Percentiles rank a stretch among this genome's conserved stretches.
Evolutionary conservation across 2,113 vertebrate species (phyloP).

Genomic region (Verasper variegatus): DNA sequence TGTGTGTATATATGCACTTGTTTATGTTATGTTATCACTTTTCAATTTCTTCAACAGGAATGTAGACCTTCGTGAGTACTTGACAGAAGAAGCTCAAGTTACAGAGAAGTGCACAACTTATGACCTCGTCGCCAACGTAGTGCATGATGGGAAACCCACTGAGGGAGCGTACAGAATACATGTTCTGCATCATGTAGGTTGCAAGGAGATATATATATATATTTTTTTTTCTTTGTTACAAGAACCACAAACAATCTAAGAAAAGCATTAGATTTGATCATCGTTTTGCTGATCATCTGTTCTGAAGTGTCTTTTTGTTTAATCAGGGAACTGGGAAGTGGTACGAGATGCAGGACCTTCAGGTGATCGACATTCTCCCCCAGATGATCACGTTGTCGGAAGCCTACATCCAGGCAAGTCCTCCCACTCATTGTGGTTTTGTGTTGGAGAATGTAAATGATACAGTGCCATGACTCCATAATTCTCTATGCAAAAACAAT

Average conservation of each 20-base stretch:
- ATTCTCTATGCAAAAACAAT: too few species aligned
- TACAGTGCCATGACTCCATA: not conserved
- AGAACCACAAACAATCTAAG: not conserved
- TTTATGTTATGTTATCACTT: constrained; percentile 1
- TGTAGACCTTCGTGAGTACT: constrained; percentile 93
- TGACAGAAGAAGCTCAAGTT: constrained; percentile 91
- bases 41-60: constrained; percentile 78
- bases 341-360: constrained; percentile 97
- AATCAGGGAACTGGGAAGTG: constrained; percentile 95
- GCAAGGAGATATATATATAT: not conserved
- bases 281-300: not conserved
- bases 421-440: not conserved
- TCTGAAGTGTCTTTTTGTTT: constrained; percentile 20
- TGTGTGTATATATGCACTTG: not conserved
- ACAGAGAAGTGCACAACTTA: constrained; percentile 91
- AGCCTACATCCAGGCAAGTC: constrained; percentile 94
- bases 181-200: constrained; percentile 93
- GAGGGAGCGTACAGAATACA: constrained; percentile 97
- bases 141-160: constrained; percentile 92
- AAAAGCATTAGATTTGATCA: not conserved
- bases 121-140: constrained; percentile 93
- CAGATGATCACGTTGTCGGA: constrained; percentile 99
- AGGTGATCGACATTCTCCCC: constrained; percentile 95
- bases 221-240: not conserved
- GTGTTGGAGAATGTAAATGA: not conserved